Conservation (phyloP, 2,113 vertebrate genomes). For the Myotis lucifugus region DNA sequence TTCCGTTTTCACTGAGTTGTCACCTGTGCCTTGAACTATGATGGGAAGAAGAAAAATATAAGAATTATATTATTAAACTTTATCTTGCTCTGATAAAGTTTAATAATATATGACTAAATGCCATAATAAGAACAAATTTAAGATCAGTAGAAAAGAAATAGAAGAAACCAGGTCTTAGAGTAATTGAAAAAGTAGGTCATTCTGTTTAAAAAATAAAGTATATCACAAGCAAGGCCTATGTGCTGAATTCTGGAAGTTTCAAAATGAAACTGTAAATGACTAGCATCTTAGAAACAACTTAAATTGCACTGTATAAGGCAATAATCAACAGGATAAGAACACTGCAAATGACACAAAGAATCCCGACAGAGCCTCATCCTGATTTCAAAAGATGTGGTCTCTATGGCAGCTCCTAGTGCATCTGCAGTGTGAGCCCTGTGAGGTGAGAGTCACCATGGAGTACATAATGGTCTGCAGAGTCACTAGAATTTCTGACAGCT, state of each 20-base stretch:
- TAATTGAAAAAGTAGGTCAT: not conserved
- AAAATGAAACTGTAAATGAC: not conserved
- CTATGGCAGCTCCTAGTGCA: not conserved
- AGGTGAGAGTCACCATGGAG: not conserved
- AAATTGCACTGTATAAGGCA: not conserved
- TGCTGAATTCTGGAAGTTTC: not conserved
- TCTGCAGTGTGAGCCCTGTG: not conserved
- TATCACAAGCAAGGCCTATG: not conserved
- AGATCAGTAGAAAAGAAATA: not conserved
- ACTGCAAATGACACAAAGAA: not conserved
- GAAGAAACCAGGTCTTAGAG: not conserved
- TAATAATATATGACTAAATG: not conserved
- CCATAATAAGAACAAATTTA: not conserved
- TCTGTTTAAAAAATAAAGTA: not conserved
- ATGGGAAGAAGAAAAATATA: not conserved
- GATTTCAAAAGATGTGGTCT: not conserved
- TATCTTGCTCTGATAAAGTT: not conserved
- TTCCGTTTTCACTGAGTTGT: not conserved
- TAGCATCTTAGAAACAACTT: not conserved
- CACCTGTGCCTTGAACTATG: not conserved
- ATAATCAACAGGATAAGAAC: not conserved
- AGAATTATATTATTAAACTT: not conserved
- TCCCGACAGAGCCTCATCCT: not conserved
- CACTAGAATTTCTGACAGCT: not conserved
- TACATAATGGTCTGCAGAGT: not conserved